Base-by-base conservation (phyloP, 2,888 invertebrate genomes). In the Diaphora mendica region DNA sequence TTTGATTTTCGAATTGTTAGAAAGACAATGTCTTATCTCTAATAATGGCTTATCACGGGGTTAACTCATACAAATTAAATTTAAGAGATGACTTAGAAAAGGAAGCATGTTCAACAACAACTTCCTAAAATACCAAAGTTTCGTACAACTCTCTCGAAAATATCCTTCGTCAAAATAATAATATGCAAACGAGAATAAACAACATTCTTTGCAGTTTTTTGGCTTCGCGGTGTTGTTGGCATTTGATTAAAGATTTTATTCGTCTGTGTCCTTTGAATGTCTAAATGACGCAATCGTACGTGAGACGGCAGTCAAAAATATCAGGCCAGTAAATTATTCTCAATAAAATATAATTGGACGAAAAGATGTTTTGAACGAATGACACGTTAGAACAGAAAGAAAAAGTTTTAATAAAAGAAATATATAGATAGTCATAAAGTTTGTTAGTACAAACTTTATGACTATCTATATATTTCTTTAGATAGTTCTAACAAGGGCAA, bases 151-250 rank as follows among this genome's bases (percentile, higher is more conserved):
- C 39, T 42, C 39, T 66, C 33, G 64, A 76, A 62, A 67, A 39
- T 66, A 70, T 73, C 62, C 35, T 55, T 68, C 30, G 42, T 68
- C 51, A 59, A 76, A 39, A 77, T 80, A 71, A 72, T 76, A 42
- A 48, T 64, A 64, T 64, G 30, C 13, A 79, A 77, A 77, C 80
- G 82, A 44, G 76, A 78, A 78, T 88, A 91, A 92, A 92, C 91
- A 90, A 88, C 91, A 93, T 93, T 93, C 92, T 91, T 77, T 85
- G 80, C 87, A 87, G 90, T 88, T 90, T 91, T 92, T 92, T 92
- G 90, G 90, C 91, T 89, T 87, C 86, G 75, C 84, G 13, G 65
- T 72, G 76, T 85, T 42, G 76, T 84, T 85, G 86, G 88, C 82
- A 86, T 88, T 88, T 89, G 83, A 90, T 89, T 87, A 86, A 85